Percentiles rank a stretch among this genome's conserved stretches.
phyloP scores from a whole-genome alignment of 1,140 invertebrate genomes.

The Diachasmimorpha longicaudata region DNA sequence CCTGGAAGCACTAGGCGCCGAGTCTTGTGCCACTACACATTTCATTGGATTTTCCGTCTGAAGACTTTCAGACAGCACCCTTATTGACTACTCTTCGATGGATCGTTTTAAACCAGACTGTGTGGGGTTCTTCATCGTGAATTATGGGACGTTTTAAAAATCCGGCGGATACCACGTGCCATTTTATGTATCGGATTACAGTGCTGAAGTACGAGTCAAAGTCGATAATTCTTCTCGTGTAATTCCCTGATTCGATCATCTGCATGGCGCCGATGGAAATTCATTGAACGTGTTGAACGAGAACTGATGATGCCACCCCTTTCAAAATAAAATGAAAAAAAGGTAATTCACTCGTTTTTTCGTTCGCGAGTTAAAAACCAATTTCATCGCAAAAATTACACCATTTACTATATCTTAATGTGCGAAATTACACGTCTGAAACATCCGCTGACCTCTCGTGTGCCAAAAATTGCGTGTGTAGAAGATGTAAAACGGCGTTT shows the following conservation, averaged over 20 bases:
- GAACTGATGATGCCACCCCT: too few relatives aligned
- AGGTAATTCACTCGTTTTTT: too few relatives aligned
- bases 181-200: slow-evolving; percentile 24
- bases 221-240: not conserved
- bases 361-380: too few relatives aligned
- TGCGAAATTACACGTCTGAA: not conserved
- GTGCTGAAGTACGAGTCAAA: not conserved
- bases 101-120: slow-evolving; percentile 11
- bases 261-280: not conserved
- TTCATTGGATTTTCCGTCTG: slow-evolving; percentile 55
- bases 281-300: not conserved
- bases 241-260: slow-evolving; percentile 28
- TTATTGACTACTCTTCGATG: slow-evolving; percentile 50
- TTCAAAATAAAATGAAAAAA: too few relatives aligned
- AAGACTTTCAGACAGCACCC: slow-evolving; percentile 49
- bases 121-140: not conserved
- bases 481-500: slow-evolving; percentile 2
- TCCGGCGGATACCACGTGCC: not conserved
- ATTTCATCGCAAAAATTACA: too few relatives aligned
- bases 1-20: slow-evolving; percentile 41
- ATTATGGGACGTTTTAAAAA: slow-evolving; percentile 9
- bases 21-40: slow-evolving; percentile 44
- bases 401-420: not conserved
- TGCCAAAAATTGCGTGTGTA: slow-evolving; percentile 31
- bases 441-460: slow-evolving; percentile 24